These are phyloP conservation scores for Propithecus deckenii DNA, from an alignment of 2,797 vertebrate genomes.

Conservation along the genomic window DNA sequence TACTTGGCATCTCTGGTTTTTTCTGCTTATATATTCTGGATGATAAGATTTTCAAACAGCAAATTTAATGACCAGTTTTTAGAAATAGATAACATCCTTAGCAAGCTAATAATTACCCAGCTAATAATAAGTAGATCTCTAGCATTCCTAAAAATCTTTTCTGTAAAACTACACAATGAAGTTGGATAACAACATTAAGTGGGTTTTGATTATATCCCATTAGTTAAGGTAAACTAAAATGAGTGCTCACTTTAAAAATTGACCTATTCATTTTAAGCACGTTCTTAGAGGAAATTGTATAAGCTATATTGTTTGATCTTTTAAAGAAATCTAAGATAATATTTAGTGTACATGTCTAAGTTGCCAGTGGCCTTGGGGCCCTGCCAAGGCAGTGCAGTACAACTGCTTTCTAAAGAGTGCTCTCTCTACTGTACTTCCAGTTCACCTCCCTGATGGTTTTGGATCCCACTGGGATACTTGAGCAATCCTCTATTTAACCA, in stretches of 20 bases:
- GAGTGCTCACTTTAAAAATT: conserved; percentile 17
- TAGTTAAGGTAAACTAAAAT: conserved; percentile 46
- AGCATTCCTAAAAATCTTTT: conserved; percentile 2
- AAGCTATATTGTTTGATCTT: background rate
- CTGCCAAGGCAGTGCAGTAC: conserved; percentile 31
- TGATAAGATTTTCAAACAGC: background rate
- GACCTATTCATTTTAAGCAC: conserved; percentile 46
- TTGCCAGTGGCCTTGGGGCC: background rate
- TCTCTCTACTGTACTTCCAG: background rate
- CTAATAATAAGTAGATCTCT: background rate
- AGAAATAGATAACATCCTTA: background rate
- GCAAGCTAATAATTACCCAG: conserved; percentile 23
- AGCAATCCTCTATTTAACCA: conserved; percentile 25
- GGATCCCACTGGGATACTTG: background rate
- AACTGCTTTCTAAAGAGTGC: background rate
- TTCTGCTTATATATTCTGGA: conserved; percentile 7
- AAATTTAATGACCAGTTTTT: conserved; percentile 1
- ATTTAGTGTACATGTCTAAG: background rate
- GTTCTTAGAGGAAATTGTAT: background rate
- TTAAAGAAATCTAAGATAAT: conserved; percentile 21
- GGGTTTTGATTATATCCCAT: conserved; percentile 25
- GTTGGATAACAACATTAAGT: background rate
- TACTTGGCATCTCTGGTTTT: conserved; percentile 1
- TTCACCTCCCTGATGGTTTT: background rate
- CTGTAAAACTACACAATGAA: background rate